These are phyloP conservation scores for Oncorhynchus tshawytscha DNA, from an alignment of 2,113 vertebrate genomes.

Conservation along the genomic window DNA sequence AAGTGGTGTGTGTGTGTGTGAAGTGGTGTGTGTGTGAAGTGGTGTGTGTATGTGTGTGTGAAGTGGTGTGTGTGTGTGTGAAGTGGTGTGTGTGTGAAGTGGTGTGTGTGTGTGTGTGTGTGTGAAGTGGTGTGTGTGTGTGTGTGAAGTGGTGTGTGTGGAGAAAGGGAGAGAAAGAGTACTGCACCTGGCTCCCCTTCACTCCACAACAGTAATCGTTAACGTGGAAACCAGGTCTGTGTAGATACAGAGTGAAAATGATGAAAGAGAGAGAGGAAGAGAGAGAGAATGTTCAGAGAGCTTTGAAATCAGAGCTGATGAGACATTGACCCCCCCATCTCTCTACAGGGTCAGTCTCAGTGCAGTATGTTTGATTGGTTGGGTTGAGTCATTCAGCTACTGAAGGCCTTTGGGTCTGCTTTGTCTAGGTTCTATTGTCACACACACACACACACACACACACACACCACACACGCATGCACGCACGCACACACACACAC, in stretches of 20 bases:
- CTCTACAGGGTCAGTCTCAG: neutral
- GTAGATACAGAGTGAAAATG: neutral
- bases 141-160: slow-evolving; percentile 4
- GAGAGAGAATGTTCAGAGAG: slow-evolving; percentile 15
- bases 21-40: too few species aligned
- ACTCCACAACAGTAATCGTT: too few species aligned
- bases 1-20: neutral
- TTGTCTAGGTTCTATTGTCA: neutral
- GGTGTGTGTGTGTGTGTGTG: neutral
- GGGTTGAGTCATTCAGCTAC: neutral
- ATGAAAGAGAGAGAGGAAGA: slow-evolving; percentile 3
- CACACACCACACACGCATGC: slow-evolving; percentile 8
- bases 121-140: slow-evolving; percentile 14
- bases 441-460: slow-evolving; percentile 11
- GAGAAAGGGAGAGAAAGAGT: neutral
- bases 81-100: slow-evolving; percentile 18
- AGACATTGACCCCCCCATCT: neutral
- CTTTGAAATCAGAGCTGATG: neutral
- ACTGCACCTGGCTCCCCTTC: neutral
- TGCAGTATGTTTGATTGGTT: neutral
- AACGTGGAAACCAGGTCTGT: neutral
- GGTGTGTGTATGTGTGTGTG: neutral
- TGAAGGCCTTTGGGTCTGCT: neutral
- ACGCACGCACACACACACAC: neutral
- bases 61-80: neutral